Base-by-base conservation (phyloP, 2,797 vertebrate species). In the Semaprochilodus insignis region DNA sequence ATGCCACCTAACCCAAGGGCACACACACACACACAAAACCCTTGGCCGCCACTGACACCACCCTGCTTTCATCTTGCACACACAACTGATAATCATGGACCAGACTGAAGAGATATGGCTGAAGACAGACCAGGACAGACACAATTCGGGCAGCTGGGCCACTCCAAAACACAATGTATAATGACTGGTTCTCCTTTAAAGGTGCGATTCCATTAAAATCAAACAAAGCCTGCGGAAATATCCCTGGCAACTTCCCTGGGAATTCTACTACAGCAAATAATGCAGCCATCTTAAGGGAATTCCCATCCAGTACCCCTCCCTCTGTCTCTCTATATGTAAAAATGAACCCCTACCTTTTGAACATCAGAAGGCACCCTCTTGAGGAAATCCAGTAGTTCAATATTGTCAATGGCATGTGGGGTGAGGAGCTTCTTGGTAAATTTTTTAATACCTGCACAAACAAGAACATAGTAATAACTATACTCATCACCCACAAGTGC, bases 341-440 rank as follows among this genome's bases (percentile, higher is more conserved):
- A 93, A 83, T 88, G 92, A 93, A 95, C 90, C 93, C 96, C 77
- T 95, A 98, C 98, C 97, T 99, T 99, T 94, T 99, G 96, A 96
- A 99, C 94, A 94, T 99, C 98, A 87, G 97, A 97, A 67, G 98
- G 98, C 85, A 98, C 96, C 94, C 98, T 97, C 95, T 97, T 96
- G 95, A 99, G 97, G 93, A 99, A 99, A 95, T 99, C 96, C 89
- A 99, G 95, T 75, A 99, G 92, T 94, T 97, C 96, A 89, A 97
- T 98, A 94, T 94, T 97, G 94, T 99, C 96, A 31, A 98, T 96
- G 91, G 94, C 88, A 55, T 98, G 96, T 71, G 97, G 98, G 92
- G 96, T 97, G 92, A 97, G 95, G 87, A 99, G 95, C 94, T 96
- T 99, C 96, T 97, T 99, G 86, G 97, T 97, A 93, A 99, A 99